Evolutionary conservation across 1,140 invertebrate genomes (phyloP), one percentile per base, ranked within the genome.

Genomic region (Philopotamus ludificatus): DNA sequence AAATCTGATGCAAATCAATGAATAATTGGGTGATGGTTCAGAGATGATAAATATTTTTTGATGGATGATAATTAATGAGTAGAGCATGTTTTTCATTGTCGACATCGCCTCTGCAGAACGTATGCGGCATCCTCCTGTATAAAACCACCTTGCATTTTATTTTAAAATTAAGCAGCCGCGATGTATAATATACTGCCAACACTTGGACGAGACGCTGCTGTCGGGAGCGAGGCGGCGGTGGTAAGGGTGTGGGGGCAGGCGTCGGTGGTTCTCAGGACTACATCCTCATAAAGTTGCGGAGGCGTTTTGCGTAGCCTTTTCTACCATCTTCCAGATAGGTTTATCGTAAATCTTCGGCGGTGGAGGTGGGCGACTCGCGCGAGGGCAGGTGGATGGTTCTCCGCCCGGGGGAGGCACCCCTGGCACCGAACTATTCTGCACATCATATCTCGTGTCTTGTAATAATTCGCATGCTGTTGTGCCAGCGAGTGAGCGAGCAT

Each of bases 71-170:
- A n/a, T n/a, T n/a, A 3, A n/a, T 28, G 12, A 26, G 51, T 54
- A 54, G 51, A 60, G 57, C 47, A 57, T 42, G n/a, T 44, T n/a
- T n/a, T n/a, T n/a, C n/a, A n/a, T n/a, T n/a, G 53, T 9, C n/a
- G 10, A 41, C 20, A 12, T 45, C 41, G 21, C 4, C 12, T 42
- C 18, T 28, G 2, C 2, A 7, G 28, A 59, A 65, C 54, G 65
- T 61, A 66, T 66, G 57, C 58, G 65, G 10, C 47, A 20, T 34
- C 63, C 63, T 39, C 51, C 63, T 50, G 67, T 65, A 69, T 69
- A 69, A 69, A 69, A 69, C 67, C 67, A 51, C 67, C 63, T 69
- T 69, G 68, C 68, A 70, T 70, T 70, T 70, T 60, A 66, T 70
- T 70, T 70, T 70, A 66, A 70, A 70, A 70, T 70, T 66, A 70